A percentile compares a stretch with the other conserved stretches of the same genome.
phyloP scores from a whole-genome alignment of 2,113 vertebrate genomes.

The Pomatorhinus ruficollis region DNA sequence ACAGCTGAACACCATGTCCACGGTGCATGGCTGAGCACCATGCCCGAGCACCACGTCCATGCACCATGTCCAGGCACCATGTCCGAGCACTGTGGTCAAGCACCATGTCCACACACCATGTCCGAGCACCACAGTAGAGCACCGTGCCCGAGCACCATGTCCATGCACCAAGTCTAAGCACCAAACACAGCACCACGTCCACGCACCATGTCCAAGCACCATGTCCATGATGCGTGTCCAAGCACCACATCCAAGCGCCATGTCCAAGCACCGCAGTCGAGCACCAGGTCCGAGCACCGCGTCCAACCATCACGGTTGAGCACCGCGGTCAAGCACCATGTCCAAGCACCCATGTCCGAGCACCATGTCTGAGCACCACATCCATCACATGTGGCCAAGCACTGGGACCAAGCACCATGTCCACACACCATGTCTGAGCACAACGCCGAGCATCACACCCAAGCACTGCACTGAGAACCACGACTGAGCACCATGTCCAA shows the following conservation, averaged over 20 bases:
- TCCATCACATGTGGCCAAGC: too few species aligned
- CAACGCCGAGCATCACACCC: not conserved
- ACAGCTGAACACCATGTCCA: not conserved
- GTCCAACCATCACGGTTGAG: too few species aligned
- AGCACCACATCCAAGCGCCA: not conserved
- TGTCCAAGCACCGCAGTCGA: not conserved
- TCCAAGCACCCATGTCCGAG: not conserved
- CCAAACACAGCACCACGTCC: not conserved
- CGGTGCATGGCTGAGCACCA: not conserved
- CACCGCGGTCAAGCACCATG: not conserved
- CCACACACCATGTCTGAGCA: not conserved
- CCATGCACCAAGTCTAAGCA: not conserved
- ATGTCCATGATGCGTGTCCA: not conserved
- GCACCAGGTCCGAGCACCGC: not conserved
- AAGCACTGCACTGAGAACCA: not conserved
- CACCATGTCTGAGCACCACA: not conserved
- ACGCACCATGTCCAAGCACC: rapidly evolving
- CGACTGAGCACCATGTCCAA: rapidly evolving
- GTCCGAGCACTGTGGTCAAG: not conserved
- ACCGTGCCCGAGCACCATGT: not conserved
- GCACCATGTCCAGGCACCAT: not conserved
- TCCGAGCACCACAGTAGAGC: not conserved
- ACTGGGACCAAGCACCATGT: not conserved
- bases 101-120: not conserved
- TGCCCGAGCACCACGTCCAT: not conserved